Evolutionary conservation across 2,888 invertebrate species (phyloP), one percentile per base, ranked within the genome.

Genomic region (Clostera curtula): DNA sequence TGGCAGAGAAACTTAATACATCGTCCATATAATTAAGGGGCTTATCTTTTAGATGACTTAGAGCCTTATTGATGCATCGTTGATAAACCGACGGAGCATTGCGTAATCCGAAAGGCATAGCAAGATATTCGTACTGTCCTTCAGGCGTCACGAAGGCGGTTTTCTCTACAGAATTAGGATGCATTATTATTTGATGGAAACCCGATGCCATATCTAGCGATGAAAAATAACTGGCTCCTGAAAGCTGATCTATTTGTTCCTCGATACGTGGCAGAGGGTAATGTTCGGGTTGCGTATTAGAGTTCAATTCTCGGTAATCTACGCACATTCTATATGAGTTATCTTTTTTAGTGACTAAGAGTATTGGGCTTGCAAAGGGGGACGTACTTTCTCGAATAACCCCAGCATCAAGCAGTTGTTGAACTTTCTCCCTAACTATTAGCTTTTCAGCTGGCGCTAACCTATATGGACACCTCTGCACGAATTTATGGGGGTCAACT

Each of bases 41-140:
- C n/a, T n/a, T n/a, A n/a, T n/a, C n/a, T n/a, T n/a, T n/a, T n/a
- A n/a, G n/a, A n/a, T n/a, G n/a, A n/a, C n/a, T n/a, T n/a, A n/a
- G n/a, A 9, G 59, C 46, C n/a, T 27, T 33, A 19, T 36, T 53
- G 1, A 67, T 50, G 23, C 37, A 50, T 6, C 61, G 25, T 26
- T 57, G 56, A 29, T 63, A 69, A 3, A 59, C 56, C 0, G 59
- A 46, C 6, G 66, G 65, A 2, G 49, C 44, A 27, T 56, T 61
- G 15, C 50, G 56, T 5, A 62, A 31, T 5, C 65, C 67, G 48
- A 69, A 70, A 6, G 18, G 12, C 2, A 63, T 67, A n/a, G 48
- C 44, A 32, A 33, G 25, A 25, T 32, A 43, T 19, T 40, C 36
- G 20, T 31, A 40, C 8, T 37, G 40, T 4, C 40, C 37, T 7